Percentiles rank a stretch among this genome's conserved stretches.
These are phyloP conservation scores for Heloderma charlesbogerti DNA, from an alignment of 2,113 vertebrate species.

Conservation along the genomic window DNA sequence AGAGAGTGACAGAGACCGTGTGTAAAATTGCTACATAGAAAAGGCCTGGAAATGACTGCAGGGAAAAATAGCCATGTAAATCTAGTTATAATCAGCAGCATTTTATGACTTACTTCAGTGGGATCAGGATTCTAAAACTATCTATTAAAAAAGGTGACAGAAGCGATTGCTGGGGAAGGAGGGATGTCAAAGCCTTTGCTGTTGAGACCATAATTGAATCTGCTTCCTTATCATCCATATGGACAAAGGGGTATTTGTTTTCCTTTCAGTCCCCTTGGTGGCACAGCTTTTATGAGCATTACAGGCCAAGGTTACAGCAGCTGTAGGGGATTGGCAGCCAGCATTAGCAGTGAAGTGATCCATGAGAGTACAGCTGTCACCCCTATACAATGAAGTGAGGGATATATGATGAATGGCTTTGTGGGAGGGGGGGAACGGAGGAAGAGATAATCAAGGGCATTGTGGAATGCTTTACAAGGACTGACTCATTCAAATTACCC, in stretches of 20 bases:
- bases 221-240: constrained; percentile 36
- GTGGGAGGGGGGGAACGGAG: constrained; percentile 31
- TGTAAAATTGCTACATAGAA: neutral
- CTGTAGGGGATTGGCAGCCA: constrained; percentile 59
- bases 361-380: constrained; percentile 54
- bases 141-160: constrained; percentile 33
- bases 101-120: neutral
- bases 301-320: constrained; percentile 57
- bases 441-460: constrained; percentile 21
- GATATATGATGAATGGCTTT: constrained; percentile 20
- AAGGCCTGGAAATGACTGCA: neutral
- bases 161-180: constrained; percentile 3
- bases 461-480: constrained; percentile 45
- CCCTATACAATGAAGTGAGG: constrained; percentile 35
- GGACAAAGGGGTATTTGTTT: constrained; percentile 66
- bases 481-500: constrained; percentile 42
- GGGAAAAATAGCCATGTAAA: neutral
- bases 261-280: constrained; percentile 38
- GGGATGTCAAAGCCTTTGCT: constrained; percentile 46
- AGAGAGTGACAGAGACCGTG: neutral
- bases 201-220: constrained; percentile 60
- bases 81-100: neutral
- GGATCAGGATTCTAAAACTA: neutral
- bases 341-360: constrained; percentile 42
- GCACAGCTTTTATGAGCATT: constrained; percentile 59